These are phyloP conservation scores for Rotaria macrura DNA, from an alignment of 2,888 invertebrate genomes.

Conservation along the genomic window DNA sequence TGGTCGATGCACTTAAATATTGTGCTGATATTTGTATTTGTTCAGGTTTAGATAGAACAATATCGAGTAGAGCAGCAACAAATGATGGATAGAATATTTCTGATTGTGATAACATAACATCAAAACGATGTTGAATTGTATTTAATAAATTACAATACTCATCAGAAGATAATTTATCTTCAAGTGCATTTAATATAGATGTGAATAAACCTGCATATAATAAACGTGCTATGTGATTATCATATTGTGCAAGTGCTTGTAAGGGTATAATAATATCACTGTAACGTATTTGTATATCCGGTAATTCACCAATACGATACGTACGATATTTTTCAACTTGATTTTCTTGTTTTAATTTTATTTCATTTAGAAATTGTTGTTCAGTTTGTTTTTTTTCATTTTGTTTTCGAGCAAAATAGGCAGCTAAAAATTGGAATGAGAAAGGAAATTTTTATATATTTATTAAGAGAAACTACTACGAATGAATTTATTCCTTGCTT, in stretches of 20 bases:
- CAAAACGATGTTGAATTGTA: neutral
- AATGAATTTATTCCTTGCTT: too few species aligned
- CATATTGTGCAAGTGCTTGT: slow-evolving; percentile 33
- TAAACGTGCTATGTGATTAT: slow-evolving; percentile 25
- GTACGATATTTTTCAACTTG: slow-evolving; percentile 55
- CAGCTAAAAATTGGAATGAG: too few species aligned
- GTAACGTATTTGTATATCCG: slow-evolving; percentile 61
- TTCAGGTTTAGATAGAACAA: neutral
- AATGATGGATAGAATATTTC: slow-evolving; percentile 29
- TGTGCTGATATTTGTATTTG: neutral
- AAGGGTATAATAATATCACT: slow-evolving; percentile 57
- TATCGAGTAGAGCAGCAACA: slow-evolving; percentile 26
- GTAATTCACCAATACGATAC: slow-evolving; percentile 63
- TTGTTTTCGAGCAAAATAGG: slow-evolving; percentile 29
- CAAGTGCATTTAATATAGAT: slow-evolving; percentile 24
- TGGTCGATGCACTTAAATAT: neutral
- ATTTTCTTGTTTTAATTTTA: slow-evolving; percentile 46
- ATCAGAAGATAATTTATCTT: slow-evolving; percentile 20
- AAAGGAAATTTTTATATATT: too few species aligned
- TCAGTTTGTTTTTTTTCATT: slow-evolving; percentile 24
- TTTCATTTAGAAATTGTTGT: slow-evolving; percentile 43
- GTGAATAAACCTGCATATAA: slow-evolving; percentile 25
- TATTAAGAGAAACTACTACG: too few species aligned
- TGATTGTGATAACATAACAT: slow-evolving; percentile 19
- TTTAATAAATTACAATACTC: slow-evolving; percentile 15